Evolutionary conservation across 2,797 vertebrate species (phyloP), one percentile per base, ranked within the genome.

Genomic region (Novumbra hubbsi): DNA sequence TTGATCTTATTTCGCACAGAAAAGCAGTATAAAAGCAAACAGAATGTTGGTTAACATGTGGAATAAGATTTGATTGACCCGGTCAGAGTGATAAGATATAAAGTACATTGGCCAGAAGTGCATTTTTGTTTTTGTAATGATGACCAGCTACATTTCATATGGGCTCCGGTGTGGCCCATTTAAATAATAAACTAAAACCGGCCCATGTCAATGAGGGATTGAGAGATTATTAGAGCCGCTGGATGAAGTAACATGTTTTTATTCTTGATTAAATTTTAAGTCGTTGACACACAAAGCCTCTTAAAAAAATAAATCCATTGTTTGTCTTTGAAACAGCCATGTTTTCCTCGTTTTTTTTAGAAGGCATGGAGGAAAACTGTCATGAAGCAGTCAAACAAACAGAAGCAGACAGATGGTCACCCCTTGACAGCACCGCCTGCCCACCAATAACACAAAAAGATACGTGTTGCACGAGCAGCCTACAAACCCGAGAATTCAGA

Each of bases 281-380:
- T 60, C 55, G 24, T 60, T 60, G 55, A 60, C 55, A 60, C 21
- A 60, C 24, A 60, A 60, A 60, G 55, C 55, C 21, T 60, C 21
- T 60, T 60, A 27, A 21, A 45, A 38, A 45, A 60, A 21, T 14
- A 60, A 57, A 60, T 60, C 21, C 55, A 60, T 60, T 27, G 55
- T 60, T 60, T 60, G 55, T 60, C n/a, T 60, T 60, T 12, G n/a
- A 60, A 60, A 60, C 21, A 27, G n/a, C n/a, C 55, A 60, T 60
- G 55, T 60, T 24, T 24, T 24, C 55, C 41, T 11, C 41, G 41
- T 45, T 11, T 45, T 21, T 60, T 21, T 9, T 60, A 60, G n/a
- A 24, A 60, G 55, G 8, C 55, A 11, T 60, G 21, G 21, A 60
- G 55, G 21, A 57, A 21, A 60, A 60, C 55, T 21, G 55, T 1